Conservation (phyloP, 2,113 vertebrate species). For the Phaetusa simplex region DNA sequence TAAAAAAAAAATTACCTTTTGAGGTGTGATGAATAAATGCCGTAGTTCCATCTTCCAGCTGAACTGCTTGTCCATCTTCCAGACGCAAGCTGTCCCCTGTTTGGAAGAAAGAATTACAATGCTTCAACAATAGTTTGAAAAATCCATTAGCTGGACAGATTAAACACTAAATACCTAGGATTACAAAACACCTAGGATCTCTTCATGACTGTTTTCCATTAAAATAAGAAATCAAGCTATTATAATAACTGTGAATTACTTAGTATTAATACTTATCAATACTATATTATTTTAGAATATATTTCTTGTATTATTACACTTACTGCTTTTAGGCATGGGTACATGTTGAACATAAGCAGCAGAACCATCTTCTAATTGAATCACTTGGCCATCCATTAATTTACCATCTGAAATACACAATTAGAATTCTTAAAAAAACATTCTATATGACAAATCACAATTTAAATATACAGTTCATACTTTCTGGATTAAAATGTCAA, state of each 20-base stretch:
- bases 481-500: not conserved
- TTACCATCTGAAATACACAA: slow-evolving; percentile 85
- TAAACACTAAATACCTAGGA: not conserved
- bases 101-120: slow-evolving; percentile 27
- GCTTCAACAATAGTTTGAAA: not conserved
- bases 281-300: not conserved
- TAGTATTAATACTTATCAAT: not conserved
- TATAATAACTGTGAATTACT: not conserved
- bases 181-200: not conserved
- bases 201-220: not conserved
- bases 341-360: slow-evolving; percentile 97
- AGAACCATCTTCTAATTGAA: slow-evolving; percentile 96
- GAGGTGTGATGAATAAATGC: slow-evolving; percentile 95
- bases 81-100: slow-evolving; percentile 90
- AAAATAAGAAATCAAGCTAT: not conserved
- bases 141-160: not conserved
- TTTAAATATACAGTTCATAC: not conserved
- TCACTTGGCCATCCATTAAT: slow-evolving; percentile 96
- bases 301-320: slow-evolving; percentile 43
- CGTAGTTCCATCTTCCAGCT: slow-evolving; percentile 96
- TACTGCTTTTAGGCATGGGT: slow-evolving; percentile 91
- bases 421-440: not conserved
- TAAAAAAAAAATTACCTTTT: slow-evolving; percentile 84
- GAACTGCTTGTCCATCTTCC: slow-evolving; percentile 96
- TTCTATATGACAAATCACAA: not conserved